These are phyloP conservation scores for Amyelois transitella DNA, from an alignment of 1,140 invertebrate species.

Conservation along the genomic window DNA sequence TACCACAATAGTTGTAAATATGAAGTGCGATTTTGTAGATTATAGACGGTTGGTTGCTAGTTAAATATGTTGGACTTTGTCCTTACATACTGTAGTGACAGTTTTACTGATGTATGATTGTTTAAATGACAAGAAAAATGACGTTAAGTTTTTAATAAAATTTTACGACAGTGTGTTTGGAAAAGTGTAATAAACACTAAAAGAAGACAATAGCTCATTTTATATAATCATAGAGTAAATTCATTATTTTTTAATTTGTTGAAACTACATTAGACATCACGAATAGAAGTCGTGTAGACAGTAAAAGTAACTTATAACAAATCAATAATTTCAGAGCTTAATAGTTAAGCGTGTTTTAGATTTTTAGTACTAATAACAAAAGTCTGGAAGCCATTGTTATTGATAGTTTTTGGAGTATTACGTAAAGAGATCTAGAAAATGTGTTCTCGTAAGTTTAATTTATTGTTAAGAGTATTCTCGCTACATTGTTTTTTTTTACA, in stretches of 20 bases:
- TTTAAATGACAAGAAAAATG: neutral
- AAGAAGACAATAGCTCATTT: conserved; percentile 8
- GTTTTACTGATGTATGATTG: neutral
- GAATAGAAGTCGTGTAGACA: conserved; percentile 16
- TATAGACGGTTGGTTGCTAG: neutral
- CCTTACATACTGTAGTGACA: neutral
- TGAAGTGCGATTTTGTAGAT: neutral
- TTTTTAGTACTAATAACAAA: conserved; percentile 14
- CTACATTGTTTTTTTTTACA: neutral
- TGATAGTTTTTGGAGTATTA: conserved; percentile 13
- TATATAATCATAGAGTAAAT: conserved; percentile 21
- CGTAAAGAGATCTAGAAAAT: conserved; percentile 30
- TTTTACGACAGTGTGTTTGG: neutral
- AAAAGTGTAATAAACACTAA: neutral
- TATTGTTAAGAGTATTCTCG: conserved; percentile 5
- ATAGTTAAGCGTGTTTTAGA: conserved; percentile 16
- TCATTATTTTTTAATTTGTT: conserved; percentile 27
- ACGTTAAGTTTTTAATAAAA: neutral
- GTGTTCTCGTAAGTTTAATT: conserved; percentile 43
- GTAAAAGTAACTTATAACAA: conserved; percentile 28
- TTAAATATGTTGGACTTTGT: neutral
- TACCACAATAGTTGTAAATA: too few species aligned
- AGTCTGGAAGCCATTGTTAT: conserved; percentile 22
- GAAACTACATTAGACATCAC: conserved; percentile 30
- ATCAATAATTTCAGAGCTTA: conserved; percentile 49